Base-by-base conservation (phyloP, 2,797 vertebrate species). In the Poecile montanus region DNA sequence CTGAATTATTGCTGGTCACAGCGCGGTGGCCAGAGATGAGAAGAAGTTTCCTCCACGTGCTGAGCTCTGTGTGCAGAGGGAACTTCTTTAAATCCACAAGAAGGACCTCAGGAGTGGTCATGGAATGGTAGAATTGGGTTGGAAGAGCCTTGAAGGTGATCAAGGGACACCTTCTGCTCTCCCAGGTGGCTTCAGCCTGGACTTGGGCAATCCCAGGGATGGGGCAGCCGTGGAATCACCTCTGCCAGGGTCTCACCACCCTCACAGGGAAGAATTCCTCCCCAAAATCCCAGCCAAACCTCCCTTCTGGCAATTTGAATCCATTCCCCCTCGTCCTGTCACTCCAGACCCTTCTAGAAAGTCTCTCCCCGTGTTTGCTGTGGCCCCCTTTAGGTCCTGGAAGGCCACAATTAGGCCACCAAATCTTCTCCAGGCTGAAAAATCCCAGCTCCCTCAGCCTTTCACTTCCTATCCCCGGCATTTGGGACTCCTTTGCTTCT, bases 1-100 rank as follows among this genome's bases (percentile, higher is more conserved):
- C 6, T 3, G 34, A 57, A 16, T 44, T 57, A 8, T 30, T 45
- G 12, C 5, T 3, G 23, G 40, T 38, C 79, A 7, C 53, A 32
- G 10, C 1, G 0, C 3, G 36, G 13, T 62, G 50, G 34, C n/a
- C 15, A 7, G 17, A 40, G 51, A 5, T 2, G 32, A 63, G 16
- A 19, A 47, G 27, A 26, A 38, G 9, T 25, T 42, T 71, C 48
- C 45, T 63, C 62, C 10, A 7, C 2, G 5, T 30, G 7, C 3
- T 3, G 30, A 34, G 20, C 16, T 7, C 16, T 13, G 4, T 26
- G 44, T 21, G 44, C 48, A 15, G 17, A 32, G n/a, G 18, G 14
- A 22, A 32, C 3, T 48, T n/a, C 58, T 60, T 36, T 30, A 42
- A 74, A 78, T 23, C 15, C 36, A 19, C 4, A 6, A 0, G 27